A percentile compares a stretch with the other conserved stretches of the same genome.
Evolutionary conservation across 2,113 vertebrate genomes (phyloP).

Genomic region (Mus spicilegus): DNA sequence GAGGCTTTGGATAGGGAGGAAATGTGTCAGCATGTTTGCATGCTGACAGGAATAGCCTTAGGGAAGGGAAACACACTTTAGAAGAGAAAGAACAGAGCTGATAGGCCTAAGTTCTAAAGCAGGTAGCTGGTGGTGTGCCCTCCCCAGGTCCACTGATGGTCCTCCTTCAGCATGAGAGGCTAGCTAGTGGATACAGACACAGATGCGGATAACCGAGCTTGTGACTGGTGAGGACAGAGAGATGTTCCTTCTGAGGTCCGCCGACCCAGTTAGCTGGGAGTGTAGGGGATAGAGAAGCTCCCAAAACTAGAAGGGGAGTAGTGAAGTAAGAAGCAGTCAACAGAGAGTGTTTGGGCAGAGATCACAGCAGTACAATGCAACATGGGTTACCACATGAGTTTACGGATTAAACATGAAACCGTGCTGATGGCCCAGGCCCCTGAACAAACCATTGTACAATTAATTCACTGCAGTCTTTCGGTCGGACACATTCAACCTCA

Average conservation of each 20-base stretch:
- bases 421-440: background rate
- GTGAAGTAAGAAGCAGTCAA: background rate
- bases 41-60: background rate
- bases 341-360: background rate
- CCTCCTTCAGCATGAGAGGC: background rate
- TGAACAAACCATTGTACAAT: accelerated
- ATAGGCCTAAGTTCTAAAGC: background rate
- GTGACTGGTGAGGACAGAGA: accelerated
- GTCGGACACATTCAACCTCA: background rate
- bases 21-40: background rate
- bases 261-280: background rate
- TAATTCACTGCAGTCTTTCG: background rate
- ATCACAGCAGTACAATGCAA: background rate
- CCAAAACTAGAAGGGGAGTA: background rate
- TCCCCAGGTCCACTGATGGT: accelerated
- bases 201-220: background rate
- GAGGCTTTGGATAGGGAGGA: background rate
- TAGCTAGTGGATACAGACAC: background rate
- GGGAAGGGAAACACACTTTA: background rate
- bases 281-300: background rate
- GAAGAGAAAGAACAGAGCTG: background rate
- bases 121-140: background rate
- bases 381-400: too few relatives aligned
- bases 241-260: background rate
- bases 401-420: background rate